Base-by-base conservation (phyloP, 1,140 invertebrate genomes). In the Drosophila punjabiensis region DNA sequence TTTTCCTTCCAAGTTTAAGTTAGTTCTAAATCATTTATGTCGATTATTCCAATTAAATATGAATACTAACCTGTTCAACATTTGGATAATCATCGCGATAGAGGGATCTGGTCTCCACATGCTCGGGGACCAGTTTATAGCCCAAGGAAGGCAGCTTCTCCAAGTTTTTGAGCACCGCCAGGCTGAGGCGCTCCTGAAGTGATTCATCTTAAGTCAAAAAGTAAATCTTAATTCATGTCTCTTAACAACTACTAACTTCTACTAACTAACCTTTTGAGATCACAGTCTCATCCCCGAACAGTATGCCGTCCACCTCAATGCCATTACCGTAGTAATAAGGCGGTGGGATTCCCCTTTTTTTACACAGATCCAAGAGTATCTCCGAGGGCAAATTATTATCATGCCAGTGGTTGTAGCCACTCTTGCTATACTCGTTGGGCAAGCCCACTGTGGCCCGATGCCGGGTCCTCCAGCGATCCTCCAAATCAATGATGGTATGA, bases 51-150 rank as follows among this genome's bases (percentile, higher is more conserved):
- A 50, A 13, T 13, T 18, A 43, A 30, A 5, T 28, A 14, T 2
- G 18, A 13, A 1, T 20, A 20, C 13, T 32, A 89, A 96, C 97
- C 95, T 97, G 97, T 93, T 98, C 97, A 18, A 98, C 94, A 41
- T 97, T 97, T 1, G 97, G 96, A 93, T 95, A 96, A 37, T 96
- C 94, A 20, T 95, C 95, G 91, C 96, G 95, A 86, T 96, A 98
- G 16, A 98, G 94, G 10, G 96, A 95, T 55, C 98, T 94, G 16
- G 97, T 97, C 93, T 99, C 98, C 41, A 99, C 95, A 92, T 99
- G 97, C 93, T 98, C 97, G 0, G 97, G 97, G 0, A 98, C 97
- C 30, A 99, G 93, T 56, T 95, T 94, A 84, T 95, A 96, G 11
- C 97, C 97, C 64, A 97, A 96, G 67, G 95, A 94, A 5, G 96